A percentile compares a stretch with the other conserved stretches of the same genome.
These are phyloP conservation scores for Brachirus orientalis DNA, from an alignment of 2,113 vertebrate genomes.

Conservation along the genomic window DNA sequence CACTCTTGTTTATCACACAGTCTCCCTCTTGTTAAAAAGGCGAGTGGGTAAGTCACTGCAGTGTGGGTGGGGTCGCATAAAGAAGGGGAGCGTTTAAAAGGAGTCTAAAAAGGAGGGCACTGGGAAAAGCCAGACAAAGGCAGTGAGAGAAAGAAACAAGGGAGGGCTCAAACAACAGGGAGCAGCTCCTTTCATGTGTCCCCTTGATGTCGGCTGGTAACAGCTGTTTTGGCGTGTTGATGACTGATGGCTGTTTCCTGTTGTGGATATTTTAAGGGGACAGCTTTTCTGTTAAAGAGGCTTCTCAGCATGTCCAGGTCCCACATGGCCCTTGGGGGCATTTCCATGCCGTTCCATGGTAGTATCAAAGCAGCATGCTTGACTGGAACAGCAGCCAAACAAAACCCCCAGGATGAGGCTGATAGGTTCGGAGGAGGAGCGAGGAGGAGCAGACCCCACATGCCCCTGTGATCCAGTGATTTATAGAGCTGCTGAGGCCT, in stretches of 20 bases:
- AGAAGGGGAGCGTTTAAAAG: slow-evolving; percentile 59
- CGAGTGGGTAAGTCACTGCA: slow-evolving; percentile 53
- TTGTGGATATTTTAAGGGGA: slow-evolving; percentile 86
- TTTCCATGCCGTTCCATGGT: slow-evolving; percentile 70
- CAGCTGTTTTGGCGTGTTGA: slow-evolving; percentile 87
- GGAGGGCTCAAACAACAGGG: slow-evolving; percentile 80
- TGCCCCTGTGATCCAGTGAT: slow-evolving; percentile 71
- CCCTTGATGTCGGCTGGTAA: slow-evolving; percentile 88
- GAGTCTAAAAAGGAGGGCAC: slow-evolving; percentile 68
- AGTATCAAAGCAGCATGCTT: slow-evolving; percentile 66
- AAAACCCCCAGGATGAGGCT: slow-evolving; percentile 63
- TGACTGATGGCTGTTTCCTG: slow-evolving; percentile 90
- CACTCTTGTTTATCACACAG: slow-evolving; percentile 55
- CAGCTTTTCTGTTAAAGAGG: slow-evolving; percentile 82
- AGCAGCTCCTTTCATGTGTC: slow-evolving; percentile 80
- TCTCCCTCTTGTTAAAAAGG: slow-evolving; percentile 63
- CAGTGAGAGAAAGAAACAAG: slow-evolving; percentile 79
- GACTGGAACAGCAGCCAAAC: slow-evolving; percentile 70
- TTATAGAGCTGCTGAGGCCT: slow-evolving; percentile 72
- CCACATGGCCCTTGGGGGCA: slow-evolving; percentile 67
- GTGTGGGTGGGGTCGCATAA: slow-evolving; percentile 67
- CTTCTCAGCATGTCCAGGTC: slow-evolving; percentile 72
- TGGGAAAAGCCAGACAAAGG: slow-evolving; percentile 70
- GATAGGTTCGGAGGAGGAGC: slow-evolving; percentile 52
- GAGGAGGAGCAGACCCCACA: slow-evolving; percentile 63